phyloP scores from a whole-genome alignment of 1,140 invertebrate genomes.

The Penaeus japonicus region DNA sequence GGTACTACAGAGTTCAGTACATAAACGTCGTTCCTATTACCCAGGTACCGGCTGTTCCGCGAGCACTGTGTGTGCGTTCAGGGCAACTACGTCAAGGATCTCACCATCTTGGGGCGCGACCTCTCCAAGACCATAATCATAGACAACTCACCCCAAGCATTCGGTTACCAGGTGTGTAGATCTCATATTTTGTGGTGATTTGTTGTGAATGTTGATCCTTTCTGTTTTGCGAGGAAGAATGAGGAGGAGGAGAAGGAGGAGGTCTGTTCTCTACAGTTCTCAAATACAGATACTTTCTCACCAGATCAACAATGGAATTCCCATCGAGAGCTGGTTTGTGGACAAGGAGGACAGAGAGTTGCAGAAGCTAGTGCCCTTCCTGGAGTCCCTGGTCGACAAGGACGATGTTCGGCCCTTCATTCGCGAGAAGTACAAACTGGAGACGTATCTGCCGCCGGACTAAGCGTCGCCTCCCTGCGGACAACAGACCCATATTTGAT shows the following conservation, averaged over 20 bases:
- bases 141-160: slow-evolving; percentile 92
- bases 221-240: too few relatives aligned
- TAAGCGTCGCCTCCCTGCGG: slow-evolving; percentile 64
- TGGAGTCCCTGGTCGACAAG: slow-evolving; percentile 79
- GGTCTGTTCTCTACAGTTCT: background rate
- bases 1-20: too few relatives aligned
- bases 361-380: slow-evolving; percentile 90
- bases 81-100: slow-evolving; percentile 97
- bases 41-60: slow-evolving; percentile 82
- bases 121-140: slow-evolving; percentile 90
- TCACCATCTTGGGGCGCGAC: slow-evolving; percentile 91
- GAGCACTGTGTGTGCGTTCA: slow-evolving; percentile 96
- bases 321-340: slow-evolving; percentile 97
- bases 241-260: too few relatives aligned
- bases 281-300: slow-evolving; percentile 63
- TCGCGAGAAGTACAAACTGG: slow-evolving; percentile 85
- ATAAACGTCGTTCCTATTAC: slow-evolving; percentile 39
- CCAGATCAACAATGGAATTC: slow-evolving; percentile 94
- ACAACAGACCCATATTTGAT: background rate
- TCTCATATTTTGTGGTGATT: background rate
- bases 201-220: too few relatives aligned
- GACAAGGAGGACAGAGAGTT: slow-evolving; percentile 90
- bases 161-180: slow-evolving; percentile 79
- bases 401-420: slow-evolving; percentile 92
- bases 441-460: slow-evolving; percentile 87